Evolutionary conservation across 2,113 vertebrate species (phyloP), one percentile per base, ranked within the genome.

Genomic region (Alethe diademata): DNA sequence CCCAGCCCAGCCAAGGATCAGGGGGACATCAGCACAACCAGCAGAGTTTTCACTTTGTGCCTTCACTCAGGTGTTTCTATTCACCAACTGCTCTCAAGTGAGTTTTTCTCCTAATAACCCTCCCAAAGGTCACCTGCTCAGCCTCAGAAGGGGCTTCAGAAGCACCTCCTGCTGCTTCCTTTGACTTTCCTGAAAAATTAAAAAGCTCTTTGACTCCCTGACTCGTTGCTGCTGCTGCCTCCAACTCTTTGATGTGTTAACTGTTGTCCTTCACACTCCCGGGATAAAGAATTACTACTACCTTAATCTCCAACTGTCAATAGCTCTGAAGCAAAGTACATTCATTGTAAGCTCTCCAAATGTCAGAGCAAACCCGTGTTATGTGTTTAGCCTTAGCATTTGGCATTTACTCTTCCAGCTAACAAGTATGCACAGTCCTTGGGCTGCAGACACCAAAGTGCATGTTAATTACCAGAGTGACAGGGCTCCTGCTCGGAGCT

Each of bases 301-400:
- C 98, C 98, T 98, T 98, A 98, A 98, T 98, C 97, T 98, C 97
- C 92, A 92, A 95, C 97, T 98, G 98, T 98, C 98, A 98, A 98
- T 97, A 98, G 97, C 97, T 97, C 94, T 95, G 97, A 97, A 95
- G 98, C 97, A 98, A 98, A 98, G 97, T 97, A 98, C 98, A 98
- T 97, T 93, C 96, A 84, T 96, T 92, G 96, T 98, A 97, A 98
- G 98, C 98, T 98, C 96, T 98, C 97, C 97, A 98, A 98, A 98
- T 98, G 98, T 98, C 98, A 98, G 97, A 95, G 96, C 95, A 92
- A 95, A 96, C 97, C 74, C 72, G 43, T 92, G 95, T 90, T 96
- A 92, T 93, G 95, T 95, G 97, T 95, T 97, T 96, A 96, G 97
- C 96, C 95, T 96, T 89, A 96, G 96, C 69, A 40, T 81, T 88